phyloP scores from a whole-genome alignment of 2,797 vertebrate species.

The Microctenopoma lineatum region DNA sequence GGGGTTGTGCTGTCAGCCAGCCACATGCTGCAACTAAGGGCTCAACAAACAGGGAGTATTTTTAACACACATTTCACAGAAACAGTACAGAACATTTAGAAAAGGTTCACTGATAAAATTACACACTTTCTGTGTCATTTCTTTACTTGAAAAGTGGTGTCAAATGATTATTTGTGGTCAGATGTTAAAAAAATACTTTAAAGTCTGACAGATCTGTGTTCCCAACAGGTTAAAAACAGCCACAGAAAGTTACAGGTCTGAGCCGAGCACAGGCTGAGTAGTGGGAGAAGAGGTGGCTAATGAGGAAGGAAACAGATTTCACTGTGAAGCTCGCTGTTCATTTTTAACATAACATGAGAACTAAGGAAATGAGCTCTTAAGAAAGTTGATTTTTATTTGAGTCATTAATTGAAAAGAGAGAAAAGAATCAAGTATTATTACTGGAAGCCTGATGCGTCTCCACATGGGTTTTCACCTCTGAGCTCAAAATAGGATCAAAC shows the following conservation, averaged over 20 bases:
- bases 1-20: conserved; percentile 51
- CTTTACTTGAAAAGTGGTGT: neutral
- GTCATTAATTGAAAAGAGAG: too few species aligned
- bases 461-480: neutral
- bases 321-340: neutral
- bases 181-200: neutral
- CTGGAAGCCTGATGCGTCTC: neutral
- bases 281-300: too few species aligned
- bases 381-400: neutral
- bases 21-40: conserved; percentile 57
- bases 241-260: neutral
- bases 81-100: neutral
- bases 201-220: neutral
- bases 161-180: neutral
- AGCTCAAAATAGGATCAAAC: neutral
- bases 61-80: neutral
- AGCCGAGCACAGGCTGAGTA: neutral
- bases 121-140: neutral
- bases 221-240: neutral
- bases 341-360: neutral
- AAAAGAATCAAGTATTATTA: neutral
- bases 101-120: neutral
- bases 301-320: neutral
- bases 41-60: neutral
- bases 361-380: neutral